These are phyloP conservation scores for Drosophila macrospina DNA, from an alignment of 2,888 invertebrate species.

Conservation along the genomic window DNA sequence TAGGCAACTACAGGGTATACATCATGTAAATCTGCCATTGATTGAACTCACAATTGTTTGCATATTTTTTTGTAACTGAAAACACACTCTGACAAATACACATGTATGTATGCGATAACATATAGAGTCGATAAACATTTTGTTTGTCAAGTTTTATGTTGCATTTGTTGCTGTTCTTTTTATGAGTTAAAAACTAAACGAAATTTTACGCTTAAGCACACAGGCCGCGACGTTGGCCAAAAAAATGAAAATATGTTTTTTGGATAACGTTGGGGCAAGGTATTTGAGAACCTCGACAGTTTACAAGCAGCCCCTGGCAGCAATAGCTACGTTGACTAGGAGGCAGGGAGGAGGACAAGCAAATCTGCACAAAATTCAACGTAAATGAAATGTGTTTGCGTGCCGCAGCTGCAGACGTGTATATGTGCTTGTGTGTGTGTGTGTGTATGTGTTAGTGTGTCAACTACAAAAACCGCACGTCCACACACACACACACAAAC, in stretches of 20 bases:
- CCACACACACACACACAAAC: slow-evolving; percentile 38
- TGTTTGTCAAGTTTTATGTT: slow-evolving; percentile 23
- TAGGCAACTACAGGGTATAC: slow-evolving; percentile 5
- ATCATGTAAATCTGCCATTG: neutral
- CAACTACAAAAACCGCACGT: slow-evolving; percentile 76
- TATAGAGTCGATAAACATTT: slow-evolving; percentile 23
- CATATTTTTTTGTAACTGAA: slow-evolving; percentile 4
- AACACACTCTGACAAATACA: slow-evolving; percentile 3
- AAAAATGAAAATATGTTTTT: slow-evolving; percentile 56
- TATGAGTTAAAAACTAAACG: slow-evolving; percentile 56
- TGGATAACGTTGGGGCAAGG: slow-evolving; percentile 60
- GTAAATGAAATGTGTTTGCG: slow-evolving; percentile 78
- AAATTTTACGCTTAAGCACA: slow-evolving; percentile 64
- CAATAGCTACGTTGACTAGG: neutral
- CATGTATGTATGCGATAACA: slow-evolving; percentile 1
- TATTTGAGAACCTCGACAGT: slow-evolving; percentile 71
- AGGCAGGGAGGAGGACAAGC: slow-evolving; percentile 14
- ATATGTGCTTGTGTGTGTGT: slow-evolving; percentile 27
- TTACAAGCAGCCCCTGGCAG: slow-evolving; percentile 46
- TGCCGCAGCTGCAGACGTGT: slow-evolving; percentile 52
- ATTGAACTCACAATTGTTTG: slow-evolving; percentile 2
- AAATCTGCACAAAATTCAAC: slow-evolving; percentile 74
- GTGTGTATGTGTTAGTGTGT: slow-evolving; percentile 70
- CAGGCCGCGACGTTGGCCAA: slow-evolving; percentile 33
- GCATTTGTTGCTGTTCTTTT: slow-evolving; percentile 30